Evolutionary conservation across 2,888 invertebrate genomes (phyloP), one percentile per base, ranked within the genome.

Genomic region (Chrysina gloriosa): DNA sequence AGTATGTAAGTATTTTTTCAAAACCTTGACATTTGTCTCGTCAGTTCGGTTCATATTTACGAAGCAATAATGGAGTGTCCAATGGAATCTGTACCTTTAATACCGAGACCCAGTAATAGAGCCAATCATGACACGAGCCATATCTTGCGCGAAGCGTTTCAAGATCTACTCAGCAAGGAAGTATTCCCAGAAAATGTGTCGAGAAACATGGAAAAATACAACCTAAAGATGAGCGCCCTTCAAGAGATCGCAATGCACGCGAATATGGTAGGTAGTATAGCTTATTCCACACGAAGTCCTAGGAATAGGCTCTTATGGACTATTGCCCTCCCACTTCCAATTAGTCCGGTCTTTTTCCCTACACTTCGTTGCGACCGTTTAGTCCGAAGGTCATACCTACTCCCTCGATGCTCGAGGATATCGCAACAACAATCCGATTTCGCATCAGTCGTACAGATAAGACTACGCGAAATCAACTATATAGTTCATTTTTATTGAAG

Each of bases 81-180:
- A 27, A 69, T 69, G 69, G 65, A 69, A 9, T 63, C 63, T n/a
- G 21, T 70, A 42, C 80, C 81, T 2, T 67, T 80, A 71, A 75
- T 81, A 54, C 78, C 78, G 3, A 73, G 74, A 65, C 74, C 71
- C 54, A 74, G 71, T n/a, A 50, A 65, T 14, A 3, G 42, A 11
- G 69, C 70, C 6, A 75, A 75, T 36, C 78, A 78, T 54, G 80
- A 80, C 67, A 76, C 79, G 7, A 73, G 77, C 7, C 70, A 71
- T 29, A 54, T 79, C 25, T 64, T 83, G 19, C 73, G 77, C 14
- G 78, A 79, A 58, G 72, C 76, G 2, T 82, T 83, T 52, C 80
- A 82, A 68, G 77, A 80, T 63, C 68, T 76, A 3, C 67, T 80
- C 2, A 68, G 72, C 52, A 71, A 70, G 29, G 69, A 73, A 4